Evolutionary conservation across 1,140 invertebrate genomes (phyloP), one percentile per base, ranked within the genome.

Genomic region (Drosophila quadrilineata): DNA sequence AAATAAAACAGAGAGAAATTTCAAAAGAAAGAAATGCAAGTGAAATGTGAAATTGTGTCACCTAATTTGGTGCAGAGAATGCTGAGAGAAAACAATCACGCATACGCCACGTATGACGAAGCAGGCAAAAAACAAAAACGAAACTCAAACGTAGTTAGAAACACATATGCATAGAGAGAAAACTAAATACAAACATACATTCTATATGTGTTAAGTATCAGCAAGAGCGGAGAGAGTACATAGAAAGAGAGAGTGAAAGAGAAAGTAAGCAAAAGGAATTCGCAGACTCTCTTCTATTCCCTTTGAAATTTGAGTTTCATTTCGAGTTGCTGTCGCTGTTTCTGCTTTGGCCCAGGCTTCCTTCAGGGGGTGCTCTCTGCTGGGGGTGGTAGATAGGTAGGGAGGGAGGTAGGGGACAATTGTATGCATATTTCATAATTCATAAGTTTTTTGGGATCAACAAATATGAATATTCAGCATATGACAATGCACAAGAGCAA

Each of bases 371-470:
- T 57, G 16, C 50, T 33, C 31, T 45, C 8, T 28, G 40, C 3
- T 57, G 26, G 31, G 16, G 22, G n/a, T 33, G 45, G 19, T 26
- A 36, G 31, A 38, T 24, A 31, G 9, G 29, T 43, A 54, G 40
- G 73, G 33, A 12, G 21, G 19, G 14, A 21, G 46, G 12, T 12
- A 26, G 10, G 38, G 17, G 41, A 75, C 75, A 84, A 82, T 82
- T 85, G 77, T 66, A 63, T 82, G 70, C 77, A 74, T 84, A 82
- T 82, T 85, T 77, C 76, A 82, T 84, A 82, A 82, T 82, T 82
- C 77, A 82, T 77, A 85, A 85, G 79, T 70, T 82, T 70, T 69
- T 72, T 53, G 76, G 71, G 82, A 62, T 66, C 52, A 71, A 59
- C 33, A 66, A 84, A 66, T 70, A 75, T 79, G 75, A 79, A 79